A percentile compares a stretch with the other conserved stretches of the same genome.
phyloP scores from a whole-genome alignment of 92 coral and sea anemone species.

The Porites cylindrica region DNA sequence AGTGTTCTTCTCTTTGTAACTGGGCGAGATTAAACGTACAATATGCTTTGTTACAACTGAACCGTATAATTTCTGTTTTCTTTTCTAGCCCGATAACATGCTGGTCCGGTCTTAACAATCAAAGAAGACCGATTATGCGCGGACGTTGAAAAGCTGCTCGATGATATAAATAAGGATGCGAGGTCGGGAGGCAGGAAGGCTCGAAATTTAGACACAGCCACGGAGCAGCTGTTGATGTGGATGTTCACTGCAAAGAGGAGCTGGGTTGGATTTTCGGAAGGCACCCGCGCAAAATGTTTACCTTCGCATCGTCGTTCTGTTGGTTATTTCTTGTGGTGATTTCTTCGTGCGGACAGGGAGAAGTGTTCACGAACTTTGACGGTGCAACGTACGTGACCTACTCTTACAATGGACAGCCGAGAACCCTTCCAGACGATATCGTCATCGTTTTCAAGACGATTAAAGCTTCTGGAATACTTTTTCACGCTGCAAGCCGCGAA shows the following conservation, averaged over 20 bases:
- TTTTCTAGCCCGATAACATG: conserved; percentile 47
- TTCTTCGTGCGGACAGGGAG: conserved; percentile 19
- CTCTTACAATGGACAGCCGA: conserved; percentile 40
- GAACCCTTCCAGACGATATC: conserved; percentile 65
- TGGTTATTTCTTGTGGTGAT: conserved; percentile 35
- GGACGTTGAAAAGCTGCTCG: conserved; percentile 36
- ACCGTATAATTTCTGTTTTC: conserved; percentile 41
- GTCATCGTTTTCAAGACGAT: conserved; percentile 81
- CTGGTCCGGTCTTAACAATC: conserved; percentile 48
- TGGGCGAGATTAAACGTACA: conserved; percentile 52
- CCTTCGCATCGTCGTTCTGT: conserved; percentile 8
- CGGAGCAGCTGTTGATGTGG: conserved; percentile 45
- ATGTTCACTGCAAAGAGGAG: conserved; percentile 29
- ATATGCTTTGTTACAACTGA: conserved; percentile 44
- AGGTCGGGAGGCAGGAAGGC: conserved; percentile 34
- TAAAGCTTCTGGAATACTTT: conserved; percentile 83
- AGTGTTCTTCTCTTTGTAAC: conserved; percentile 53
- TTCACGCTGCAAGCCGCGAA: conserved; percentile 81
- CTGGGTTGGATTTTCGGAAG: conserved; percentile 33
- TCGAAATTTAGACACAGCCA: conserved; percentile 30
- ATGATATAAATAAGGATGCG: conserved; percentile 65
- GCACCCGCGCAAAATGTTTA: conserved; percentile 45
- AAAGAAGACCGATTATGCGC: conserved; percentile 44
- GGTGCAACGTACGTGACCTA: conserved; percentile 81
- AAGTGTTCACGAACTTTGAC: conserved; percentile 66